Percentiles rank a stretch among this genome's conserved stretches.
Evolutionary conservation across 1,140 invertebrate species (phyloP).

Genomic region (Copidosoma floridanum): DNA sequence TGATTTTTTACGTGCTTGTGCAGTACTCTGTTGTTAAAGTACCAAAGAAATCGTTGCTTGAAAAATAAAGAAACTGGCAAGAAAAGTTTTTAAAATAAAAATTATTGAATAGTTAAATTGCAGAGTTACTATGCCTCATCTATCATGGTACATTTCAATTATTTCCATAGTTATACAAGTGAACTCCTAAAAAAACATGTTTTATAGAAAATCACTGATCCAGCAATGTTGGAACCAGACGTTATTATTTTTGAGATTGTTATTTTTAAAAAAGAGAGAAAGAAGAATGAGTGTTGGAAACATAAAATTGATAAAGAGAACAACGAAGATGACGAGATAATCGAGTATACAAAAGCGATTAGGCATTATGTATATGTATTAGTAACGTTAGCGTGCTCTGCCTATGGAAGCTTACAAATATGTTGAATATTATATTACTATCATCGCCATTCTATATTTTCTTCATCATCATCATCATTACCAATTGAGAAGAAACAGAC

Average conservation of each 20-base stretch:
- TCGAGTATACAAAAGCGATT: slow-evolving; percentile 29
- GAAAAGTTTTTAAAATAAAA: neutral
- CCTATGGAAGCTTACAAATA: slow-evolving; percentile 49
- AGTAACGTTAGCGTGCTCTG: slow-evolving; percentile 48
- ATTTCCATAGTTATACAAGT: slow-evolving; percentile 40
- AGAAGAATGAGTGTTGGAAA: slow-evolving; percentile 6
- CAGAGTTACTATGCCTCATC: too few species aligned
- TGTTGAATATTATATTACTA: slow-evolving; percentile 47
- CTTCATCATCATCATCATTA: slow-evolving; percentile 34
- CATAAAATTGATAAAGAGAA: slow-evolving; percentile 10
- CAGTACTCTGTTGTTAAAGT: slow-evolving; percentile 51
- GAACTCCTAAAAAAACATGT: slow-evolving; percentile 36
- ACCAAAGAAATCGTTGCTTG: slow-evolving; percentile 52
- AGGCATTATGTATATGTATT: slow-evolving; percentile 48
- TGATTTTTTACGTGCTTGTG: slow-evolving; percentile 38
- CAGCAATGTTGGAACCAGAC: slow-evolving; percentile 46
- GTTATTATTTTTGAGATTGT: slow-evolving; percentile 55
- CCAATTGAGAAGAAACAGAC: slow-evolving; percentile 36
- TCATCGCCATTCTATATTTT: slow-evolving; percentile 27
- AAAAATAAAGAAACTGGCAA: slow-evolving; percentile 3
- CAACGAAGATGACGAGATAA: slow-evolving; percentile 24
- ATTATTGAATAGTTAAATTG: neutral
- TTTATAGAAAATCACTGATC: slow-evolving; percentile 43
- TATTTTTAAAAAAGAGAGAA: slow-evolving; percentile 46
- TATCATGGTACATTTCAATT: too few species aligned